Percentiles rank a stretch among this genome's conserved stretches.
Evolutionary conservation across 2,113 vertebrate species (phyloP).

Genomic region (Labrus mixtus): DNA sequence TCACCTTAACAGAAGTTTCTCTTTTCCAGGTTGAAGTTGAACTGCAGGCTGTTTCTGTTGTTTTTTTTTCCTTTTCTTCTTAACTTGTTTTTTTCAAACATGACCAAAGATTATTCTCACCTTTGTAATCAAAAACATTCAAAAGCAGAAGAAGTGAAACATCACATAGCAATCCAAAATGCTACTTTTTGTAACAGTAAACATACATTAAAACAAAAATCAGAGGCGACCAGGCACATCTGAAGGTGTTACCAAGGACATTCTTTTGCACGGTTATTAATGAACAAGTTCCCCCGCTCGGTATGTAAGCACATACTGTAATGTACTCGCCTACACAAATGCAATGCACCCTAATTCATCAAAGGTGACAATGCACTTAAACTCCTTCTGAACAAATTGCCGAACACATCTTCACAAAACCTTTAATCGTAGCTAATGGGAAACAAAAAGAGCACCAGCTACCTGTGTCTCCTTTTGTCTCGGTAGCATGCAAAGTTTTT

Average conservation of each 20-base stretch:
- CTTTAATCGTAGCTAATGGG: slow-evolving; percentile 58
- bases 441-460: slow-evolving; percentile 48
- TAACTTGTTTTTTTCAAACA: slow-evolving; percentile 3
- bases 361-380: slow-evolving; percentile 66
- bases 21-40: slow-evolving; percentile 39
- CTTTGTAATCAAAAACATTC: not conserved
- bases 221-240: not conserved
- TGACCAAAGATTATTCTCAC: slow-evolving; percentile 45
- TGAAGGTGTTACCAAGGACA: not conserved
- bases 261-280: slow-evolving; percentile 35
- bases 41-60: not conserved
- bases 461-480: not conserved
- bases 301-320: slow-evolving; percentile 49
- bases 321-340: slow-evolving; percentile 51
- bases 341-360: slow-evolving; percentile 62
- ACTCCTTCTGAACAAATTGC: slow-evolving; percentile 63
- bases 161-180: not conserved
- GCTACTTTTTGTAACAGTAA: not conserved
- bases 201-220: not conserved
- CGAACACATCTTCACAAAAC: slow-evolving; percentile 58
- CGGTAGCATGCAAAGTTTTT: not conserved
- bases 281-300: slow-evolving; percentile 9
- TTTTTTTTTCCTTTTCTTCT: not conserved
- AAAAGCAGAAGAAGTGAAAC: not conserved
- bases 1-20: slow-evolving; percentile 16